Percentiles rank a stretch among this genome's conserved stretches.
These are phyloP conservation scores for Lepilemur septentrionalis DNA, from an alignment of 2,797 vertebrate genomes.

Conservation along the genomic window DNA sequence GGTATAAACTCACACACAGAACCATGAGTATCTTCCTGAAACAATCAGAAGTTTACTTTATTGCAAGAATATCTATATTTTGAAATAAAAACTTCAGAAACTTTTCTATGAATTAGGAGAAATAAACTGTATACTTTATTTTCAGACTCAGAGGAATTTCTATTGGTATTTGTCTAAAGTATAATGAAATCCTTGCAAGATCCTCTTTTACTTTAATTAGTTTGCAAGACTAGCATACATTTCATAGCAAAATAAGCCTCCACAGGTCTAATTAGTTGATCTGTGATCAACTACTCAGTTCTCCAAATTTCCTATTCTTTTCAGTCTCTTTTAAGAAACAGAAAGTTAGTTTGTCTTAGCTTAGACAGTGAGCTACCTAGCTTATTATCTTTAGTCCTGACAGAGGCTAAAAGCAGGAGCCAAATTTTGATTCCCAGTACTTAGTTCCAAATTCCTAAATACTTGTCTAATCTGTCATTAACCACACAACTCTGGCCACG, in stretches of 20 bases:
- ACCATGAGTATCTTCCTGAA: neutral
- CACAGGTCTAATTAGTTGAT: constrained; percentile 21
- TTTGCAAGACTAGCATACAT: neutral
- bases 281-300: neutral
- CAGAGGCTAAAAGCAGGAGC: neutral
- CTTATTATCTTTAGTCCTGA: neutral
- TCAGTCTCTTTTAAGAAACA: constrained; percentile 15
- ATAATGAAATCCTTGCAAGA: neutral
- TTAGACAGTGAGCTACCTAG: neutral
- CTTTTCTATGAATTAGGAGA: constrained; percentile 11
- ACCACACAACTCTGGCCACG: too few relatives aligned
- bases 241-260: neutral
- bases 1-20: neutral
- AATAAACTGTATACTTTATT: neutral
- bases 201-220: constrained; percentile 47
- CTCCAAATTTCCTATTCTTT: neutral
- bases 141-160: neutral
- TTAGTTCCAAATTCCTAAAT: neutral
- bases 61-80: neutral
- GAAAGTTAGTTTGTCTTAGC: neutral
- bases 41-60: neutral
- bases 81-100: constrained; percentile 39
- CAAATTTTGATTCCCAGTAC: neutral
- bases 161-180: neutral
- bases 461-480: neutral